Evolutionary conservation across 2,888 invertebrate species (phyloP).

Genomic region (Brenthis ino): DNA sequence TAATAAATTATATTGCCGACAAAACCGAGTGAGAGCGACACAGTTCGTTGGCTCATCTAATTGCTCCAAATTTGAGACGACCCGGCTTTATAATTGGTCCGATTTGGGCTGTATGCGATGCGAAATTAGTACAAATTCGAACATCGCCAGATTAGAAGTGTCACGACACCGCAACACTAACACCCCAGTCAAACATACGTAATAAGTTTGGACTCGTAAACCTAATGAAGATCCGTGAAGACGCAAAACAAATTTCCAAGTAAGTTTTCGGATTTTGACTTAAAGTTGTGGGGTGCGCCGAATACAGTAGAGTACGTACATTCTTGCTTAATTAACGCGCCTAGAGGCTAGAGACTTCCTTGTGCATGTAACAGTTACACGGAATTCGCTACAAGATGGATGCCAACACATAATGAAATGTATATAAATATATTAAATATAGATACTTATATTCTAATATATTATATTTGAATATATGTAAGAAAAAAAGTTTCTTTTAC

Average conservation of each 20-base stretch:
- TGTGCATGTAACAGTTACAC: constrained; percentile 22
- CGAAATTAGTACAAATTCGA: constrained; percentile 75
- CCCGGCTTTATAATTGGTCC: constrained; percentile 76
- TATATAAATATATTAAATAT: too few relatives aligned
- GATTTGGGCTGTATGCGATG: constrained; percentile 68
- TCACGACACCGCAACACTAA: constrained; percentile 64
- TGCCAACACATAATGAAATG: background rate
- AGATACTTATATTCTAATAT: too few relatives aligned
- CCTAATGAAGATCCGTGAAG: constrained; percentile 70
- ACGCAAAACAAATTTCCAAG: constrained; percentile 70
- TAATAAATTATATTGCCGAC: constrained; percentile 82
- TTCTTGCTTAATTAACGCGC: constrained; percentile 75
- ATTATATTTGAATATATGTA: background rate
- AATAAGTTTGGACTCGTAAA: constrained; percentile 69
- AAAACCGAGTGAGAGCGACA: constrained; percentile 81
- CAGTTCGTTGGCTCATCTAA: constrained; percentile 81
- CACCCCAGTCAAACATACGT: constrained; percentile 71
- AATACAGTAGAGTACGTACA: constrained; percentile 71
- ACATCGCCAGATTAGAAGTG: constrained; percentile 65
- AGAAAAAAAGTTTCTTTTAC: background rate
- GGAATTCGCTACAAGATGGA: constrained; percentile 1
- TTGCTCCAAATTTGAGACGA: constrained; percentile 78
- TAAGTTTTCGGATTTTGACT: constrained; percentile 66
- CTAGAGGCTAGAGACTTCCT: constrained; percentile 38
- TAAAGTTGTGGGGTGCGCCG: constrained; percentile 58